Conservation (phyloP, 2,888 invertebrate species). For the Poecilobothrus nobilitatus region DNA sequence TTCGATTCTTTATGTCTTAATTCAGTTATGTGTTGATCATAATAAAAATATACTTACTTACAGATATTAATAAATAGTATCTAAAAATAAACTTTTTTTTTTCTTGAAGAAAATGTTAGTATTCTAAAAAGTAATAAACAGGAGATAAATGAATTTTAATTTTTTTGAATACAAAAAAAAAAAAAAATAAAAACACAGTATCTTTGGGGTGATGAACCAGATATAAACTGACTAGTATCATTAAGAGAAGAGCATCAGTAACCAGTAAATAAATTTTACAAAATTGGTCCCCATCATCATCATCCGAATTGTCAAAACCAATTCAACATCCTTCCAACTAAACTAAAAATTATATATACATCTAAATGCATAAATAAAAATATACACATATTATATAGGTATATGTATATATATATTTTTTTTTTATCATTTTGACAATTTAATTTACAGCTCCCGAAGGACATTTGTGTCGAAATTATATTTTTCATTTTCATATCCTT, state of each 20-base stretch:
- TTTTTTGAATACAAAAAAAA: neutral
- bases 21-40: neutral
- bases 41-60: neutral
- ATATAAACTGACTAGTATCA: neutral
- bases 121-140: neutral
- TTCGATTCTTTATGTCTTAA: neutral
- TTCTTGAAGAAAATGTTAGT: no score
- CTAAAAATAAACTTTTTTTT: no score
- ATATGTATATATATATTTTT: neutral
- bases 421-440: constrained; percentile 1
- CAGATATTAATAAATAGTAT: no score
- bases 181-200: neutral
- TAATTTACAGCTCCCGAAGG: constrained; percentile 6
- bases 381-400: no score
- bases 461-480: neutral
- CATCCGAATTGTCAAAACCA: no score
- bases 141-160: neutral
- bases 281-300: neutral
- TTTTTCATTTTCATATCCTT: neutral
- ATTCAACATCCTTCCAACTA: no score
- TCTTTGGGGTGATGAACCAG: neutral
- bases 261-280: constrained; percentile 1
- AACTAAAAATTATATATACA: no score
- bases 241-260: neutral
- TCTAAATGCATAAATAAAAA: no score